Percentiles rank a stretch among this genome's conserved stretches.
Conservation (phyloP, 2,888 invertebrate genomes). For the Cybosia mesomella region DNA sequence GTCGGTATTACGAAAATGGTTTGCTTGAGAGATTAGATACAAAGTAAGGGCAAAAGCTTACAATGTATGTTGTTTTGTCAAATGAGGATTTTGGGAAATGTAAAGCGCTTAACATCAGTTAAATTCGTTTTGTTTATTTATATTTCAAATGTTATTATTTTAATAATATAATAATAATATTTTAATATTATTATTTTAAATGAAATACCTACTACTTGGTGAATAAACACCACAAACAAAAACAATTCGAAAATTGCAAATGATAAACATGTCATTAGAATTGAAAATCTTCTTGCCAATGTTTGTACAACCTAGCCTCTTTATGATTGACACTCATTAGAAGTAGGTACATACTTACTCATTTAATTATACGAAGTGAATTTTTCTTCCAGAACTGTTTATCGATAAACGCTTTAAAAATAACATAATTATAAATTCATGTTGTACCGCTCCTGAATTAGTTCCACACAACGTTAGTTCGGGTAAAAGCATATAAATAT, state of each 20-base stretch:
- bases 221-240: too few species aligned
- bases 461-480: constrained; percentile 21
- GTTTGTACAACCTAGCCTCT: constrained; percentile 1
- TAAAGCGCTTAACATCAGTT: constrained; percentile 1
- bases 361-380: constrained; percentile 5
- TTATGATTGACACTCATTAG: background rate
- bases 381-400: constrained; percentile 16
- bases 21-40: constrained; percentile 31
- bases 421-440: constrained; percentile 29
- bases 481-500: constrained; percentile 21
- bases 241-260: background rate
- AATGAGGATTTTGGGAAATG: constrained; percentile 11
- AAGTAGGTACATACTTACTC: background rate
- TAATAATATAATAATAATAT: too few species aligned
- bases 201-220: too few species aligned
- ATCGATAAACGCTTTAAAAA: constrained; percentile 17
- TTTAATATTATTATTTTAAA: background rate
- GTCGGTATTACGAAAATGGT: constrained; percentile 27
- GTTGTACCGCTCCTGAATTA: constrained; percentile 28
- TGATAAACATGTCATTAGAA: background rate
- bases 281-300: background rate
- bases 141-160: background rate
- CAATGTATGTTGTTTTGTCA: constrained; percentile 14
- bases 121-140: background rate
- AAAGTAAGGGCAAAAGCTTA: constrained; percentile 22